A percentile compares a stretch with the other conserved stretches of the same genome.
phyloP scores from a whole-genome alignment of 2,888 invertebrate genomes.

The Adela reaumurella region DNA sequence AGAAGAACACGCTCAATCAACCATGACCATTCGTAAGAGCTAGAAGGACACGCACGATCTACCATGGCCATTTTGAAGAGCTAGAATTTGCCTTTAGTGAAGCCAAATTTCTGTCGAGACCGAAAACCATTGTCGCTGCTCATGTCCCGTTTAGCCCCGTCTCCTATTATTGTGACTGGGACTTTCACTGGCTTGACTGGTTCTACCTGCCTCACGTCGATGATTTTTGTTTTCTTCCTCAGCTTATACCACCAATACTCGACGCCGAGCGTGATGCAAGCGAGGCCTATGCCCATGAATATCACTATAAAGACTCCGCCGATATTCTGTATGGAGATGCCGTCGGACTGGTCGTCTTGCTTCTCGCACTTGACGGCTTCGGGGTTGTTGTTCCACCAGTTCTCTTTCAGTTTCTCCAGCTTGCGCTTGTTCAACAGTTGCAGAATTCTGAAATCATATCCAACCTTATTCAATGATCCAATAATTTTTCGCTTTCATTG shows the following conservation, averaged over 20 bases:
- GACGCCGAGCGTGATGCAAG: conserved; percentile 84
- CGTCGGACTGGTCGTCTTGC: conserved; percentile 91
- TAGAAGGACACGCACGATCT: too few species aligned
- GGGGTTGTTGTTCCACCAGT: conserved; percentile 93
- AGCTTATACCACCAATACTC: conserved; percentile 95
- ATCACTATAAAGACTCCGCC: conserved; percentile 98
- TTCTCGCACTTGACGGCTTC: conserved; percentile 75
- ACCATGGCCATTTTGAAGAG: conserved; percentile 29
- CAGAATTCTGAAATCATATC: conserved; percentile 80
- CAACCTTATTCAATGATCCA: too few species aligned
- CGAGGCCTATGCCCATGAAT: conserved; percentile 90
- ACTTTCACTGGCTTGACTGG: conserved; percentile 30
- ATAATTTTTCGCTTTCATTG: too few species aligned
- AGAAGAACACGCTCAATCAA: too few species aligned
- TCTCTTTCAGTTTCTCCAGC: conserved; percentile 90
- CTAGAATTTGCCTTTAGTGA: conserved; percentile 32
- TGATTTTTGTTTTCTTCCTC: conserved; percentile 39
- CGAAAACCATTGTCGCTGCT: conserved; percentile 29
- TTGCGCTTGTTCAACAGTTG: conserved; percentile 89
- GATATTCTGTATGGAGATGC: conserved; percentile 96
- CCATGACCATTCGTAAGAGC: too few species aligned
- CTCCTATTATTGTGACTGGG: conserved; percentile 17
- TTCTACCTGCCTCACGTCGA: conserved; percentile 26
- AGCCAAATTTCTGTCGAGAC: conserved; percentile 25
- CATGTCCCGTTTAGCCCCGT: conserved; percentile 13